Evolutionary conservation across 2,888 invertebrate species (phyloP).

Genomic region (Drosophila barbarae): DNA sequence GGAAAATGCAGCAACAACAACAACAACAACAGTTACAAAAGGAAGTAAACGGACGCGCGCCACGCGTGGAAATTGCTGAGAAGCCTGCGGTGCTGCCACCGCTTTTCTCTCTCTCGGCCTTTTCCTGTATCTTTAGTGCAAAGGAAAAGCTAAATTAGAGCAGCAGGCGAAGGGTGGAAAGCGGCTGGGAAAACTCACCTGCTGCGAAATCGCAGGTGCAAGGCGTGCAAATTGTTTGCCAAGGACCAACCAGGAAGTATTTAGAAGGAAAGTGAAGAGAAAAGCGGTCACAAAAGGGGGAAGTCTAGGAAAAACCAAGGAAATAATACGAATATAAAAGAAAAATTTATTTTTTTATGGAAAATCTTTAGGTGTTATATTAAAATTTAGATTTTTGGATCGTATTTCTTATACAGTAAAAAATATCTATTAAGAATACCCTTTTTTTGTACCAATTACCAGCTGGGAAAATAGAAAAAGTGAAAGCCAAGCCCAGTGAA

Average conservation of each 20-base stretch:
- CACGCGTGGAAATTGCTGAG: conserved; percentile 68
- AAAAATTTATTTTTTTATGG: background rate
- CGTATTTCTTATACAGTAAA: background rate
- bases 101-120: conserved; percentile 22
- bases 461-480: conserved; percentile 6
- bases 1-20: conserved; percentile 2
- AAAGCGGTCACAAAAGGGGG: background rate
- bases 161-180: conserved; percentile 24
- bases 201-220: conserved; percentile 38
- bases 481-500: conserved; percentile 22
- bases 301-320: background rate
- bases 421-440: background rate
- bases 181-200: conserved; percentile 7
- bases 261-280: conserved; percentile 42
- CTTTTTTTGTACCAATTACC: conserved; percentile 9
- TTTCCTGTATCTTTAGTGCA: conserved; percentile 17
- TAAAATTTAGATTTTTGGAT: background rate
- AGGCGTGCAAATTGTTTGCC: conserved; percentile 52
- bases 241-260: conserved; percentile 66
- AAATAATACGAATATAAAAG: background rate
- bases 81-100: conserved; percentile 55
- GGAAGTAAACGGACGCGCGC: conserved; percentile 59
- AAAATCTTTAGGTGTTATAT: background rate
- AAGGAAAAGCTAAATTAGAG: conserved; percentile 70
- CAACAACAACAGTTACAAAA: conserved; percentile 9